phyloP scores from a whole-genome alignment of 2,113 vertebrate genomes.

The Hiodon alosoides region DNA sequence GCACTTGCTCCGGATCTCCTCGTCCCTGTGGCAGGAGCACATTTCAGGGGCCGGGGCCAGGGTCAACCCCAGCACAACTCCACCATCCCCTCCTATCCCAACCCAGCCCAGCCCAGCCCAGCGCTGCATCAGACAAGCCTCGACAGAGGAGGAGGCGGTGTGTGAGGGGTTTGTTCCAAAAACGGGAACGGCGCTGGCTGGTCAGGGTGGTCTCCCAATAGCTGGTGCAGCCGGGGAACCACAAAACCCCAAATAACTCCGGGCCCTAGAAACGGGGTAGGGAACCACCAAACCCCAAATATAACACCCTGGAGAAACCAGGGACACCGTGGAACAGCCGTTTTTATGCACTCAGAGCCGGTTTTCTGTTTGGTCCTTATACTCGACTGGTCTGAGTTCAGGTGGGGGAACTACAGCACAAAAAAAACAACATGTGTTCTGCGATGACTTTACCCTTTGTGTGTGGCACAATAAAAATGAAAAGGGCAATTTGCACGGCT shows the following conservation, averaged over 20 bases:
- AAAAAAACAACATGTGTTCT: conserved; percentile 39
- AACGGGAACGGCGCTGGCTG: conserved; percentile 36
- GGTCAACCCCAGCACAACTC: too few species aligned
- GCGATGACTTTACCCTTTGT: conserved; percentile 51
- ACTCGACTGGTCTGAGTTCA: conserved; percentile 35
- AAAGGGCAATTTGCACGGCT: too few species aligned
- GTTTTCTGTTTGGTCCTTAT: background rate
- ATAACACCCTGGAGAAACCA: conserved; percentile 58
- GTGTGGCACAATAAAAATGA: conserved; percentile 27
- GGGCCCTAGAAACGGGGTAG: conserved; percentile 50
- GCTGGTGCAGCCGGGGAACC: conserved; percentile 21
- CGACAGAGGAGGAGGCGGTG: background rate
- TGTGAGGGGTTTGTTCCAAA: background rate
- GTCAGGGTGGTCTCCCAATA: conserved; percentile 41
- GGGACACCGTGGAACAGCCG: conserved; percentile 39
- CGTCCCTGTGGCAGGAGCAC: conserved; percentile 64
- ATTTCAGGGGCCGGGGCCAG: background rate
- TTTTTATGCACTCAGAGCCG: background rate
- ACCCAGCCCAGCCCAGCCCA: background rate
- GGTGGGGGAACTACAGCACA: conserved; percentile 47
- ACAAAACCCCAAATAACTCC: conserved; percentile 35
- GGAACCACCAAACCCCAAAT: conserved; percentile 46
- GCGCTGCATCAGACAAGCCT: background rate
- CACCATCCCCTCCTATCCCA: background rate
- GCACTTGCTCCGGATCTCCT: conserved; percentile 90